Percentiles rank a stretch among this genome's conserved stretches.
Conservation (phyloP, 2,797 vertebrate species). For the Acipenser oxyrinchus region DNA sequence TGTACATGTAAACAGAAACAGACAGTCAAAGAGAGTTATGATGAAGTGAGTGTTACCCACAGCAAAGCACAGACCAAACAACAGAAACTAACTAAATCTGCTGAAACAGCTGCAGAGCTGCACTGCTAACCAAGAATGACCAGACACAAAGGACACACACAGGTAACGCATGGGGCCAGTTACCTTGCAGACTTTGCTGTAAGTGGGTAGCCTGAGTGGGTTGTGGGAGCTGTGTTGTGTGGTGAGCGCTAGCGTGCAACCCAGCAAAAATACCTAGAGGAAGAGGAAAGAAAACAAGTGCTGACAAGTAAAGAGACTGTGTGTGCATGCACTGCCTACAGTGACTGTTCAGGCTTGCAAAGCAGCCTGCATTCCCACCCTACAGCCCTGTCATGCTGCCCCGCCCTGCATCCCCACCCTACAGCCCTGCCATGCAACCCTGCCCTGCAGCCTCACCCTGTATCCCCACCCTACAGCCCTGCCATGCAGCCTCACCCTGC, state of each 20-base stretch:
- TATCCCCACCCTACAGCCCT: too few relatives aligned
- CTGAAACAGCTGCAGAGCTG: conserved; percentile 4
- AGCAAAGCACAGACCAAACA: conserved; percentile 12
- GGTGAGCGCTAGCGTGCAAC: conserved; percentile 62
- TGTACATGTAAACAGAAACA: too few relatives aligned
- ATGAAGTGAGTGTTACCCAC: neutral
- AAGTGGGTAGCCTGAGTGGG: conserved; percentile 60
- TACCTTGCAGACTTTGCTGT: conserved; percentile 68
- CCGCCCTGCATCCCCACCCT: too few relatives aligned
- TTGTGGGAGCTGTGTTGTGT: conserved; percentile 56
- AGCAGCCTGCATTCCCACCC: neutral
- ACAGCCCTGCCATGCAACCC: too few relatives aligned
- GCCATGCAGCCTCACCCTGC: too few relatives aligned
- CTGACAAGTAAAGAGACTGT: conserved; percentile 15
- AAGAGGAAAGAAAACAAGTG: conserved; percentile 34
- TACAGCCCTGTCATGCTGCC: too few relatives aligned
- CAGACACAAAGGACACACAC: neutral
- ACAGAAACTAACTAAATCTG: neutral
- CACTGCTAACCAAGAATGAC: neutral
- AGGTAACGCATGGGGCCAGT: conserved; percentile 24
- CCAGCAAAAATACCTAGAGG: conserved; percentile 68
- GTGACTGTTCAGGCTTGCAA: neutral
- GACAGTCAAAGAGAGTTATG: too few relatives aligned
- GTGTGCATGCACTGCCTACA: conserved; percentile 13
- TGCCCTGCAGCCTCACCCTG: too few relatives aligned